Base-by-base conservation (phyloP, 2,888 invertebrate genomes). In the Plagodis pulveraria region DNA sequence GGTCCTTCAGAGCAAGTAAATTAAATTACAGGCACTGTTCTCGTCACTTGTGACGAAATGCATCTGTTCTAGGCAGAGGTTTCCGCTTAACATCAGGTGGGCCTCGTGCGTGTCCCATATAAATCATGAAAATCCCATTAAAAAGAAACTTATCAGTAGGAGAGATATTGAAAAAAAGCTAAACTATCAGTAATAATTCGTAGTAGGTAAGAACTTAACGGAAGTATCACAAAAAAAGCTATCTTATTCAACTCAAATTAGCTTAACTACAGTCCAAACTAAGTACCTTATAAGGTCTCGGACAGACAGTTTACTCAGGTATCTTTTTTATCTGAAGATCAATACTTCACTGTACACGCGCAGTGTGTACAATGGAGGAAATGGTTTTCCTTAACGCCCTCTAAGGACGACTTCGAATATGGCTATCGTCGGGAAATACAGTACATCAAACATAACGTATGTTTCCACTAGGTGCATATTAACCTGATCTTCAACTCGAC, bases 301-400 rank as follows among this genome's bases (percentile, higher is more conserved):
- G 56, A 65, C 53, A 43, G 62, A 42, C 49, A 35, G 35, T 11
- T 38, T 0, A 6, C 50, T 50, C 43, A 46, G 46, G 22, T 22
- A 22, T 22, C 22, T 58, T 56, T 58, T 56, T 65, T 60, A 67
- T 67, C 63, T 66, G 50, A 69, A 76, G 65, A 74, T 75, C 75
- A 89, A 89, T 86, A 88, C 87, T 84, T 77, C 81, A 77, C 70
- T 60, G 68, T 77, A 88, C 83, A 81, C 89, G 87, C 87, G 78
- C 62, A 73, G 48, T 38, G 6, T 52, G 34, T 0, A 41, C 32
- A 70, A 62, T 50, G 66, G 70, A 79, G 87, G 88, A 89, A 84
- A 80, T 84, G 73, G 54, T 79, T 83, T 83, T 83, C 78, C 81
- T 81, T 67, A 53, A 63, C 11, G 57, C 57, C 56, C 38, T 47